These are phyloP conservation scores for Tachyglossus aculeatus DNA, from an alignment of 2,797 vertebrate genomes.

Conservation along the genomic window DNA sequence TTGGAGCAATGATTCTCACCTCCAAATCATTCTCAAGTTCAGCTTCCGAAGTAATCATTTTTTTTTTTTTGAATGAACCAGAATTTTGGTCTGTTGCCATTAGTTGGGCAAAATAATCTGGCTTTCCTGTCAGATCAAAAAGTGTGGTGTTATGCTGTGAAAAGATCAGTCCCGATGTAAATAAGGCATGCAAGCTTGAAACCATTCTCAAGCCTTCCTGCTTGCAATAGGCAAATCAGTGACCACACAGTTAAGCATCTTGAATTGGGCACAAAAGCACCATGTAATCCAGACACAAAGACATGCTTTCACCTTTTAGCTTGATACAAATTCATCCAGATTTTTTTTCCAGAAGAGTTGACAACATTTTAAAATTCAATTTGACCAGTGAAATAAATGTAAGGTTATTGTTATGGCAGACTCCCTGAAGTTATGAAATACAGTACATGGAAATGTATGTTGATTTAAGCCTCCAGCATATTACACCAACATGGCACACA, in stretches of 20 bases:
- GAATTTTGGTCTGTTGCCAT: not conserved
- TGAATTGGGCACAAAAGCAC: not conserved
- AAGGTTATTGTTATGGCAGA: not conserved
- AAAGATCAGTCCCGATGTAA: not conserved
- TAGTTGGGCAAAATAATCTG: not conserved
- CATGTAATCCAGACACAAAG: not conserved
- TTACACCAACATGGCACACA: conserved; percentile 13
- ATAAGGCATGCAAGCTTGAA: not conserved
- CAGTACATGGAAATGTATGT: not conserved
- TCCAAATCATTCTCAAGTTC: not conserved
- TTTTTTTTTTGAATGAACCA: rapidly evolving
- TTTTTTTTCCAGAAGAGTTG: not conserved
- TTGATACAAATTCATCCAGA: not conserved
- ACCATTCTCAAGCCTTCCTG: not conserved
- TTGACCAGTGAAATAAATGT: not conserved
- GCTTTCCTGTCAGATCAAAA: not conserved
- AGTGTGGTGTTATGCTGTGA: not conserved
- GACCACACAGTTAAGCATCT: not conserved
- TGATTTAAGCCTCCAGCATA: conserved; percentile 12
- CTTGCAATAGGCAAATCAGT: not conserved
- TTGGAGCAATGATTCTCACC: not conserved
- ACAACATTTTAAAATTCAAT: not conserved
- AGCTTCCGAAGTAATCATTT: not conserved
- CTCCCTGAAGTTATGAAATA: conserved; percentile 8
- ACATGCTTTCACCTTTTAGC: not conserved